These are phyloP conservation scores for Adela reaumurella DNA, from an alignment of 2,888 invertebrate genomes.

Conservation along the genomic window DNA sequence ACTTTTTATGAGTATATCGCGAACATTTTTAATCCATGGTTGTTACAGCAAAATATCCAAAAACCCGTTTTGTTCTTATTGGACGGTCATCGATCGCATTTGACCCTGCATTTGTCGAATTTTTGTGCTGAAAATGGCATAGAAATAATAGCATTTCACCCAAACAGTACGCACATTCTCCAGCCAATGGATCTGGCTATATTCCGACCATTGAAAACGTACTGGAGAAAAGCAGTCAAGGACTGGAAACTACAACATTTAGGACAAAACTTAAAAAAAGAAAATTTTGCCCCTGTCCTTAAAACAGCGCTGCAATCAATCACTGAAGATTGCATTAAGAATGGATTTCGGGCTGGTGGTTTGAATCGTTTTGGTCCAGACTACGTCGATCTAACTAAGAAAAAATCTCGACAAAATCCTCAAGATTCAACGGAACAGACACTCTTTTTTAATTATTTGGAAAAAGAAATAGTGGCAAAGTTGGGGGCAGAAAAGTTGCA, in stretches of 20 bases:
- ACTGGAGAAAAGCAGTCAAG: constrained; percentile 11
- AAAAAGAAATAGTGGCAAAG: constrained; percentile 11
- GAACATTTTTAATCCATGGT: constrained; percentile 21
- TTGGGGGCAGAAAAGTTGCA: constrained; percentile 12
- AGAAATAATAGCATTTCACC: constrained; percentile 13
- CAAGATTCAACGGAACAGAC: constrained; percentile 7
- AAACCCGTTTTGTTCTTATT: constrained; percentile 17
- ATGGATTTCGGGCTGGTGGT: constrained; percentile 15
- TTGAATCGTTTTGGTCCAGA: constrained; percentile 16
- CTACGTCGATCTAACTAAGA: too few species aligned
- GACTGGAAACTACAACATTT: constrained; percentile 13
- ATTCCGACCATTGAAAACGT: constrained; percentile 14
- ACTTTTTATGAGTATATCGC: constrained; percentile 23
- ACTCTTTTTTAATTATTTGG: constrained; percentile 11
- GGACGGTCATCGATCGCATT: constrained; percentile 17
- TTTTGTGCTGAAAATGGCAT: constrained; percentile 16
- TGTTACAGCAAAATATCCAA: constrained; percentile 13
- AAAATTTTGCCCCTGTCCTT: constrained; percentile 14
- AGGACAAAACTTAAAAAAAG: constrained; percentile 12
- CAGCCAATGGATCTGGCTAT: constrained; percentile 14
- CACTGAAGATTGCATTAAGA: constrained; percentile 9
- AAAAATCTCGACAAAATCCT: constrained; percentile 9
- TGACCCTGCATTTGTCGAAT: constrained; percentile 14
- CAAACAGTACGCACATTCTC: constrained; percentile 13
- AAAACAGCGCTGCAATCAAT: constrained; percentile 10